Base-by-base conservation (phyloP, 2,113 vertebrate genomes). In the Lota lota region DNA sequence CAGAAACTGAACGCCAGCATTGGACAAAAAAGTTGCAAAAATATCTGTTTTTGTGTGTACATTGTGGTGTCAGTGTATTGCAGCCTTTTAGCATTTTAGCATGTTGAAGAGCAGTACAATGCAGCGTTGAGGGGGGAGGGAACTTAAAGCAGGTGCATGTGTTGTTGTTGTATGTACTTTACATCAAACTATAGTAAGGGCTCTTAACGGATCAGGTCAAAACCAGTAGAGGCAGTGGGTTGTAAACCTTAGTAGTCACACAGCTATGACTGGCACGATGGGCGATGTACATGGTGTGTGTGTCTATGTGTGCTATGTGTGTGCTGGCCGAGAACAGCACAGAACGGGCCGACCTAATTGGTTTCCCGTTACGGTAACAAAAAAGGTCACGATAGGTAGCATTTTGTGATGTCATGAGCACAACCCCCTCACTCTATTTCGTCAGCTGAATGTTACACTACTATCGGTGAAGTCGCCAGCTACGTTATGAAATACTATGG, bases 21-120 rank as follows among this genome's bases (percentile, higher is more conserved):
- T 72, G 74, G 80, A 85, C 83, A 88, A 85, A 85, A 47, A 83
- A 73, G 79, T 85, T 85, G 85, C 83, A 90, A 91, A 90, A 90
- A 90, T 89, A 91, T 78, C 76, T 51, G 64, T 80, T 72, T 68
- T 76, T 60, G 15, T 61, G 16, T 83, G 82, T 75, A 83, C 83
- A 82, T 79, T 19, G 87, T 78, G 77, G 79, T 63, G 75, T 87
- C 74, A 80, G 83, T 79, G 73, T 84, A 85, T 80, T 88, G 86
- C 85, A 90, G 89, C 88, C 88, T 87, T 80, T 89, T 33, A 77
- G 8, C 40, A 47, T 47, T 2, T 8, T 1, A 47, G 40, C 40
- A 47, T 47, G 40, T 47, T 47, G 28, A 20, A 83, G 83, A 89
- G 86, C 82, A 36, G 69, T 57, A 2, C 40, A 57, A 54, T 20